These are phyloP conservation scores for Eudyptes chrysolophus DNA, from an alignment of 2,113 vertebrate species.

Conservation along the genomic window DNA sequence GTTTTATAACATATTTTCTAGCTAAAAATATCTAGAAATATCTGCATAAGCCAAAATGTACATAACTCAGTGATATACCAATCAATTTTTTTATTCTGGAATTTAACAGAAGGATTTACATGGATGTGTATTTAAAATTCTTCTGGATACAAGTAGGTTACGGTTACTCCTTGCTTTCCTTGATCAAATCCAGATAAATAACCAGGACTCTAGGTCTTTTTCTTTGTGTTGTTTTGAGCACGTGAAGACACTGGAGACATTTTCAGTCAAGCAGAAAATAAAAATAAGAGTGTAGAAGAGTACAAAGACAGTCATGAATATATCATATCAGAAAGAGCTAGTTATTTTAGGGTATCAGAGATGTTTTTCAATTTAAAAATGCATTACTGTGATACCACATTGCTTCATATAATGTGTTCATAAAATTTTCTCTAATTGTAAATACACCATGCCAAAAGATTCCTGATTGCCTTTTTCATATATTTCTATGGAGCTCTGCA, in stretches of 20 bases:
- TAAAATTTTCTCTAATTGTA: conserved; percentile 46
- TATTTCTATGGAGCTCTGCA: neutral
- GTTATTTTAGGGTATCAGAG: neutral
- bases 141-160: neutral
- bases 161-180: neutral
- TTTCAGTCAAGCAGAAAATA: neutral
- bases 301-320: neutral
- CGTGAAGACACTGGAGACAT: neutral
- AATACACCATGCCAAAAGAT: neutral
- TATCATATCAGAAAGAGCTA: neutral
- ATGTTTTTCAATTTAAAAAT: conserved; percentile 12
- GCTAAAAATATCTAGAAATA: neutral
- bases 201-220: neutral
- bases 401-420: neutral
- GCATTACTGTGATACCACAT: neutral
- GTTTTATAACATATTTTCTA: neutral
- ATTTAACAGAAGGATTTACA: neutral
- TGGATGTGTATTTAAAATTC: neutral
- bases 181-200: neutral
- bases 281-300: neutral
- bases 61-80: neutral
- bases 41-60: neutral
- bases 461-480: conserved; percentile 26
- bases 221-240: neutral
- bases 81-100: neutral